A percentile compares a stretch with the other conserved stretches of the same genome.
Conservation (phyloP, 2,797 vertebrate species). For the Florisuga fusca region DNA sequence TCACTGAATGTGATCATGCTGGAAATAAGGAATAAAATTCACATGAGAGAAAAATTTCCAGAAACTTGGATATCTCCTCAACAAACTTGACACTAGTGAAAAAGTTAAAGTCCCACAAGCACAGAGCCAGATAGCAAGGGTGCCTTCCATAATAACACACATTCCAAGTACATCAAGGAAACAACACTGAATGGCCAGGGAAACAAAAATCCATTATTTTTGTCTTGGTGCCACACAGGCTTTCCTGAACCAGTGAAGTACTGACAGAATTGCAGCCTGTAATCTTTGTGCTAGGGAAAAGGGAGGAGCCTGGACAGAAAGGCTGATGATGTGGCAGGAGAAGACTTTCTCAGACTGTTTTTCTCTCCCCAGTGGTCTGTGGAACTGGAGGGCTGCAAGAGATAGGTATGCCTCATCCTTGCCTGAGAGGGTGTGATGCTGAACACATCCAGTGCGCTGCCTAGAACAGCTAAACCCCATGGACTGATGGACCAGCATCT, state of each 20-base stretch:
- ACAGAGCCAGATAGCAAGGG: background rate
- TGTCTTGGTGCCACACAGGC: background rate
- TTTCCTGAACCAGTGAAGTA: background rate
- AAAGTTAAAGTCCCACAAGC: background rate
- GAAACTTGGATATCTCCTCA: background rate
- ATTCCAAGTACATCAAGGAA: background rate
- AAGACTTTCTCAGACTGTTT: background rate
- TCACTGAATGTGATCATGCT: background rate
- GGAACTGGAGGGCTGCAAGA: background rate
- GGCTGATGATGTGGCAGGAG: background rate
- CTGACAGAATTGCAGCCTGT: background rate
- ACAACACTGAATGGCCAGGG: background rate
- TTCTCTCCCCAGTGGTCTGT: no score
- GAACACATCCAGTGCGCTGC: background rate
- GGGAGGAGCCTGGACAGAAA: background rate
- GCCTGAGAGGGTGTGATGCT: accelerated
- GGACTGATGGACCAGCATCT: background rate
- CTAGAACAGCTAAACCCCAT: background rate
- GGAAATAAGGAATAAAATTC: background rate
- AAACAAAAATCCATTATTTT: background rate
- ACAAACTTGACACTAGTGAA: background rate
- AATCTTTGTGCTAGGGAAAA: background rate
- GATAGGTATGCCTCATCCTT: background rate
- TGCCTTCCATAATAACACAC: background rate
- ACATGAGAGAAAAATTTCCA: background rate